Evolutionary conservation across 1,140 invertebrate genomes (phyloP).

Genomic region (Drosophila sproati): DNA sequence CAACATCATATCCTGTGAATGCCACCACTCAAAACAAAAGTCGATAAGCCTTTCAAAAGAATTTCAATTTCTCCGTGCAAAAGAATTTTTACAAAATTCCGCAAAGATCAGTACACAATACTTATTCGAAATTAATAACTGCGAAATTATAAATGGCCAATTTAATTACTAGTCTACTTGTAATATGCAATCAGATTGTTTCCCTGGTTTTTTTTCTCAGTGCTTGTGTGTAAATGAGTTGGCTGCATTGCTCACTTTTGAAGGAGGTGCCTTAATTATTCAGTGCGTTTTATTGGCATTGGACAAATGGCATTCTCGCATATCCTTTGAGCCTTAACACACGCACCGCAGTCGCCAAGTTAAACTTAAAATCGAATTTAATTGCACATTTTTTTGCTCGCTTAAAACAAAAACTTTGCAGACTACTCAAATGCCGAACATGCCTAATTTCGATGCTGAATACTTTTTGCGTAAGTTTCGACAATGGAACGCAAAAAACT

Average conservation of each 20-base stretch:
- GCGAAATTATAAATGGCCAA: no score
- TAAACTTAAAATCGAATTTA: constrained; percentile 37
- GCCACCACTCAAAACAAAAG: constrained; percentile 21
- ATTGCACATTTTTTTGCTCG: constrained; percentile 14
- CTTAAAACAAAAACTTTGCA: constrained; percentile 67
- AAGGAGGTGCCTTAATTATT: constrained; percentile 46
- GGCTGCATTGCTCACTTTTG: constrained; percentile 43
- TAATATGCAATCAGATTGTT: no score
- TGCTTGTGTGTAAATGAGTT: constrained; percentile 9
- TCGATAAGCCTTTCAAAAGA: not conserved
- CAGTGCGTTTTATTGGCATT: constrained; percentile 48
- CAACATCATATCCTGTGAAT: constrained; percentile 32
- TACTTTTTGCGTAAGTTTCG: constrained; percentile 47
- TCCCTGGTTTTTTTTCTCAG: constrained; percentile 4
- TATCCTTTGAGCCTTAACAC: constrained; percentile 36
- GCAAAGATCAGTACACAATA: no score
- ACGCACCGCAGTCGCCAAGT: constrained; percentile 6
- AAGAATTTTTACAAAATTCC: no score
- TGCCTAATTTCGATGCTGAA: constrained; percentile 57
- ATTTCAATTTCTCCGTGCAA: not conserved
- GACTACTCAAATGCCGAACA: constrained; percentile 55
- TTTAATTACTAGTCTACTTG: no score
- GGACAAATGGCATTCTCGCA: constrained; percentile 36
- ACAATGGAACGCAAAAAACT: constrained; percentile 51
- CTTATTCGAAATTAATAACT: no score